A percentile compares a stretch with the other conserved stretches of the same genome.
These are phyloP conservation scores for Rhinolophus ferrumequinum DNA, from an alignment of 2,113 vertebrate species.

Conservation along the genomic window DNA sequence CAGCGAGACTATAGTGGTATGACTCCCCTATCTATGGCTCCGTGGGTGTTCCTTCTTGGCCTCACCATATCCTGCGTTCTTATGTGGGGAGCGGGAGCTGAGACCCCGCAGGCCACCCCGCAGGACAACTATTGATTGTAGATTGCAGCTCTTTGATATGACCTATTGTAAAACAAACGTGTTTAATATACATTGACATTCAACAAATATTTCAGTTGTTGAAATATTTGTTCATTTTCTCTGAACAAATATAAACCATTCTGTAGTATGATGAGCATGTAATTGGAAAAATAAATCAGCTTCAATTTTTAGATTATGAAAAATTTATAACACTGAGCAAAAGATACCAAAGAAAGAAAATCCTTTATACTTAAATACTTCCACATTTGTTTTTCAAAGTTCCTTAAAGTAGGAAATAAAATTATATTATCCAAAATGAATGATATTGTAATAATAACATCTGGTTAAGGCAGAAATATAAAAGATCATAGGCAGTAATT, in stretches of 20 bases:
- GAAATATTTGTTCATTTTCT: constrained; percentile 59
- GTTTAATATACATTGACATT: constrained; percentile 20
- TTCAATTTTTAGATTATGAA: constrained; percentile 47
- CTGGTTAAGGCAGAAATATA: constrained; percentile 19
- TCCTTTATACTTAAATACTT: constrained; percentile 19
- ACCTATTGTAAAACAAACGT: constrained; percentile 9
- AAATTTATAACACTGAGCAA: constrained; percentile 26
- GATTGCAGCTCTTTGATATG: not conserved
- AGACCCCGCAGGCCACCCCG: too few species aligned
- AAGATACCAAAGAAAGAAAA: constrained; percentile 15
- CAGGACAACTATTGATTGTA: not conserved
- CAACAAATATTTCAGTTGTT: constrained; percentile 30
- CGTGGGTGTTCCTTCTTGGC: too few species aligned
- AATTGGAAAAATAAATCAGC: constrained; percentile 37
- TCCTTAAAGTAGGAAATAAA: constrained; percentile 38
- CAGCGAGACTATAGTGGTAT: too few species aligned
- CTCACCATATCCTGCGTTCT: too few species aligned
- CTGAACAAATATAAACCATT: constrained; percentile 34
- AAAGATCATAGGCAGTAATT: not conserved
- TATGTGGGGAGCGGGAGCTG: too few species aligned
- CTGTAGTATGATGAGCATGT: not conserved
- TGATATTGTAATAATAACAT: not conserved
- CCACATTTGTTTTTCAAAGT: not conserved
- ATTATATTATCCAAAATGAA: not conserved
- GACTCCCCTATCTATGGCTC: too few species aligned